Base-by-base conservation (phyloP, 1,140 invertebrate species). In the Antheraea pernyi region DNA sequence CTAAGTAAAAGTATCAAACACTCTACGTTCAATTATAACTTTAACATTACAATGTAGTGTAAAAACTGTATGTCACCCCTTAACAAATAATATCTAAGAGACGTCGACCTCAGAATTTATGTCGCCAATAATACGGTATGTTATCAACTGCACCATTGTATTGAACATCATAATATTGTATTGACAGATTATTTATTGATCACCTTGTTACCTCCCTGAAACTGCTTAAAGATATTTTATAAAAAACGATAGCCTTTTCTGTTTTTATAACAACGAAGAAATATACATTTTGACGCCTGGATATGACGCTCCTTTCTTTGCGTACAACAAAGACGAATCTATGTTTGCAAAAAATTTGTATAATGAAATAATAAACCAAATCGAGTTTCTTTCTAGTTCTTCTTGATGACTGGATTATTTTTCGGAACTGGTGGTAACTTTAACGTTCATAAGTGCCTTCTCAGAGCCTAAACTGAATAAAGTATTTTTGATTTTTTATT, bases 81-180 rank as follows among this genome's bases (percentile, higher is more conserved):
- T 76, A 69, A 73, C 74, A 78, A 88, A 84, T 82, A 78, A 48
- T 69, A 68, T 66, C 78, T 70, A 77, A 67, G 65, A 13, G 46
- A 71, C 63, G 65, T 30, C 62, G 60, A 67, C 68, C 71, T 68
- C 59, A 77, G 69, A 75, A 88, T 86, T 88, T 88, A 89, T 80
- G 68, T 80, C 71, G 77, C 80, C 84, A 84, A 82, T 86, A 84
- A 86, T 88, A 80, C 69, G 76, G 36, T 11, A 42, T 70, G 68
- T 83, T 81, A 83, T 81, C 66, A 70, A 79, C 75, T 74, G 11
- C n/a, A 18, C 59, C 67, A 80, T 84, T 86, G 79, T 85, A 30
- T 22, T 39, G 48, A 13, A 82, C 79, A 80, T 90, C 88, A 90
- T 84, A 90, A 90, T 90, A 90, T 88, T 90, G 83, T 80, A 86